Evolutionary conservation across 2,113 vertebrate species (phyloP).

Genomic region (Cyphomyrus discorhynchus): DNA sequence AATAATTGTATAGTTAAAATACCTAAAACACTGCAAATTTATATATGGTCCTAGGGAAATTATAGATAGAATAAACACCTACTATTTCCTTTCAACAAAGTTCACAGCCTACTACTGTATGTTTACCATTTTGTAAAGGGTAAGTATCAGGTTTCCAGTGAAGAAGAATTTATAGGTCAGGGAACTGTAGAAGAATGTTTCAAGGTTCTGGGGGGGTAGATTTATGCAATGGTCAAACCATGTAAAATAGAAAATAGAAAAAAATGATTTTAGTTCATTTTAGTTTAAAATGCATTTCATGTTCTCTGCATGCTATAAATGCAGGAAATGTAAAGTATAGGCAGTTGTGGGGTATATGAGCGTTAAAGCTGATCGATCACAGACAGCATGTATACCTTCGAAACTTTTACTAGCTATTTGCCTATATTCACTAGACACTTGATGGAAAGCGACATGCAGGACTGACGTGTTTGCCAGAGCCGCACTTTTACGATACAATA

Average conservation of each 20-base stretch:
- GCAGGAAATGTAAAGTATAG: not conserved
- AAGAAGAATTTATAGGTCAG: not conserved
- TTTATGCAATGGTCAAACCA: not conserved
- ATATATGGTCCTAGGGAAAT: not conserved
- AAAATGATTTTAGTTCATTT: not conserved
- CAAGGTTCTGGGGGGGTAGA: not conserved
- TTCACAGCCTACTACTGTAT: not conserved
- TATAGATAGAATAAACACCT: not conserved
- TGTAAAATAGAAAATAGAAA: not conserved
- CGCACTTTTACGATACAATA: slow-evolving; percentile 24
- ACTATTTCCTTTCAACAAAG: not conserved
- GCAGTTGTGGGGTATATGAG: not conserved
- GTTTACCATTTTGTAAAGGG: not conserved
- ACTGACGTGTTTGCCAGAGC: slow-evolving; percentile 33
- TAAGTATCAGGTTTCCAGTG: not conserved
- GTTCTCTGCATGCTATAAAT: not conserved
- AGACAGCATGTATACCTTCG: slow-evolving; percentile 2
- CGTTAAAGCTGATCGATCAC: slow-evolving; percentile 1
- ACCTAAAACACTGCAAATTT: not conserved
- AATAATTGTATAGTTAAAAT: not conserved
- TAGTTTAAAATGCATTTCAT: not conserved
- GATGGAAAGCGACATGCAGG: slow-evolving; percentile 16
- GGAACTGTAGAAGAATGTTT: not conserved
- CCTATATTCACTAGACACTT: not conserved
- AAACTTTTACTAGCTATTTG: slow-evolving; percentile 38